phyloP scores from a whole-genome alignment of 2,113 vertebrate genomes.

The Falco punctatus region DNA sequence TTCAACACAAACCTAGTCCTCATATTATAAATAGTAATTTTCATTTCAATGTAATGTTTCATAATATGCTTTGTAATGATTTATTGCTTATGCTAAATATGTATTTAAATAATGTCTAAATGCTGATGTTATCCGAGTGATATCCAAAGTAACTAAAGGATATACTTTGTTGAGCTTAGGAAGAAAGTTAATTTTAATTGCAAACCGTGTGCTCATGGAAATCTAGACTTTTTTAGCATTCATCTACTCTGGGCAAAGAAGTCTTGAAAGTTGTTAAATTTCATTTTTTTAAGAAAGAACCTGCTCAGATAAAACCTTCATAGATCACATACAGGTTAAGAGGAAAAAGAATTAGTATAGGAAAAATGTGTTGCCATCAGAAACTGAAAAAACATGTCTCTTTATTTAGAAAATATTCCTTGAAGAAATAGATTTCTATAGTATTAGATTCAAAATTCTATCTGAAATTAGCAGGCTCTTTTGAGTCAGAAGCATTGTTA shows the following conservation, averaged over 20 bases:
- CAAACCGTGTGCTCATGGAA: neutral
- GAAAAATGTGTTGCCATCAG: neutral
- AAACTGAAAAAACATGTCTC: neutral
- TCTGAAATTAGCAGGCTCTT: neutral
- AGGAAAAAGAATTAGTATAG: neutral
- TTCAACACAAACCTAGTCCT: neutral
- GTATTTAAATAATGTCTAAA: neutral
- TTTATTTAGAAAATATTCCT: neutral
- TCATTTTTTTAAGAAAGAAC: neutral
- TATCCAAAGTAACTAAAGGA: neutral
- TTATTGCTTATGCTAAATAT: neutral
- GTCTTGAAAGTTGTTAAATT: neutral
- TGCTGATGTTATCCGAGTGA: neutral
- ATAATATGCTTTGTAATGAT: neutral
- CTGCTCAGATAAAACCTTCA: neutral
- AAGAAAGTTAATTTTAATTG: neutral
- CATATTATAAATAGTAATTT: neutral
- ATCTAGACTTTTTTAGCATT: neutral
- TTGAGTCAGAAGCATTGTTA: neutral
- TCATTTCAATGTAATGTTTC: neutral
- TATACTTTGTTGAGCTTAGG: neutral
- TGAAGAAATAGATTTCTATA: neutral
- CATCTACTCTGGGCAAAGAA: neutral
- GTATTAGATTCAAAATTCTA: neutral
- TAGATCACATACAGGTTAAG: neutral